Percentiles rank a stretch among this genome's conserved stretches.
These are phyloP conservation scores for Baronia brevicornis DNA, from an alignment of 2,888 invertebrate species.

Conservation along the genomic window DNA sequence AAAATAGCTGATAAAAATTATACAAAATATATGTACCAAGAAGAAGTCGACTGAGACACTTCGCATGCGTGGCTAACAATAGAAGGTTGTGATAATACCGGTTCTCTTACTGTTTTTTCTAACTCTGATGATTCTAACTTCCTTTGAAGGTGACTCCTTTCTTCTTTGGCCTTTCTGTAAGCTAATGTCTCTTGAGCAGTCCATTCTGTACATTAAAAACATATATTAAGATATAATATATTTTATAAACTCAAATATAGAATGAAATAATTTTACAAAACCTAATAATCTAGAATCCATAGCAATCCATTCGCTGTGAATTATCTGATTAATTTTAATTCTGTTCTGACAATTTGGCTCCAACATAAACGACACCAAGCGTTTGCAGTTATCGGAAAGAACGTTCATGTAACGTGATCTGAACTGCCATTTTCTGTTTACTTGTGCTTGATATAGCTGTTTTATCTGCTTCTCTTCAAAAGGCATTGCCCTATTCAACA, in stretches of 20 bases:
- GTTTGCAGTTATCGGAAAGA: slow-evolving; percentile 78
- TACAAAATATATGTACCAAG: slow-evolving; percentile 28
- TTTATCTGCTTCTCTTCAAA: slow-evolving; percentile 87
- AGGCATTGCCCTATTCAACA: slow-evolving; percentile 89
- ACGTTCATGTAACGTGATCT: slow-evolving; percentile 76
- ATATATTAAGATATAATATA: neutral
- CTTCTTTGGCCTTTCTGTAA: slow-evolving; percentile 54
- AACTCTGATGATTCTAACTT: slow-evolving; percentile 27
- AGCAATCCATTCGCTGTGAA: slow-evolving; percentile 77
- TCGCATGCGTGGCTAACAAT: slow-evolving; percentile 35
- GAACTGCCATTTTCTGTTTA: slow-evolving; percentile 80
- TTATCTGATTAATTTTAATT: slow-evolving; percentile 74
- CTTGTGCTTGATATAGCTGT: slow-evolving; percentile 77
- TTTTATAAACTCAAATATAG: neutral
- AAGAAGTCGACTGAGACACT: slow-evolving; percentile 33
- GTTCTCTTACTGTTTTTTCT: slow-evolving; percentile 25
- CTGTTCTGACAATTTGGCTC: slow-evolving; percentile 80
- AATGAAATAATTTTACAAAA: slow-evolving; percentile 21
- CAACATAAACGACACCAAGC: slow-evolving; percentile 76
- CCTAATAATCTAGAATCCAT: slow-evolving; percentile 77
- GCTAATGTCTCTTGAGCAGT: slow-evolving; percentile 56
- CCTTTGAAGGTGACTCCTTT: slow-evolving; percentile 35
- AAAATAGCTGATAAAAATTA: slow-evolving; percentile 1
- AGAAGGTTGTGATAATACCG: slow-evolving; percentile 33
- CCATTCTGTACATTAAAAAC: slow-evolving; percentile 41